Conservation (phyloP, 2,888 invertebrate genomes). For the Patella pellucida region DNA sequence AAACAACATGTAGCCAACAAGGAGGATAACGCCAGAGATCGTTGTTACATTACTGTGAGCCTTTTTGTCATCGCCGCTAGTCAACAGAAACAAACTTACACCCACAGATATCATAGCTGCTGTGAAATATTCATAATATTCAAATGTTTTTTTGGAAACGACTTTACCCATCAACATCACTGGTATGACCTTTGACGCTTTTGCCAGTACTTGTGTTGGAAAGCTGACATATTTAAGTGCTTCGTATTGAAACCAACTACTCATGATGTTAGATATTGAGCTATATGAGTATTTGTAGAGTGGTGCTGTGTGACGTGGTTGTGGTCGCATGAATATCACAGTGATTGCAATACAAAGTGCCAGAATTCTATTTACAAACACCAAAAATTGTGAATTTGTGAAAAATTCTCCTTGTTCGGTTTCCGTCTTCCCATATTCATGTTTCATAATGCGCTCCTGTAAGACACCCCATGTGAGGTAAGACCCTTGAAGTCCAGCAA, state of each 20-base stretch:
- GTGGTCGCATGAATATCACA: conserved; percentile 49
- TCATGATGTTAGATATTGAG: conserved; percentile 96
- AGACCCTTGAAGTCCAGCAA: conserved; percentile 88
- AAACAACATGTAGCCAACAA: conserved; percentile 92
- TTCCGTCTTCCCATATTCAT: conserved; percentile 66
- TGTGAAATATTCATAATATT: conserved; percentile 91
- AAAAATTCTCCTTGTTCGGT: conserved; percentile 76
- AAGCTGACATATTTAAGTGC: conserved; percentile 98
- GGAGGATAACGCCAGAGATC: conserved; percentile 85
- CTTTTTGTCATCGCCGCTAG: conserved; percentile 75
- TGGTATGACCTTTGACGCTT: conserved; percentile 87
- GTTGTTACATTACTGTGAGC: conserved; percentile 79
- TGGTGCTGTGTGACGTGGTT: conserved; percentile 81
- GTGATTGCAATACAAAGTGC: conserved; percentile 74
- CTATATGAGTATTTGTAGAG: conserved; percentile 95
- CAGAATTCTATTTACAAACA: conserved; percentile 92
- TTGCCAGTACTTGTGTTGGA: conserved; percentile 90
- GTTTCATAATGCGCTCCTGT: conserved; percentile 98
- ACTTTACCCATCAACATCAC: conserved; percentile 99
- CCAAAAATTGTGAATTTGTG: conserved; percentile 95
- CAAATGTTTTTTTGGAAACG: conserved; percentile 88
- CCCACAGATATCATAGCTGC: conserved; percentile 91
- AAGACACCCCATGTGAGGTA: conserved; percentile 96
- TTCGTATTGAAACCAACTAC: conserved; percentile 99
- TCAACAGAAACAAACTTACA: conserved; percentile 89